phyloP scores from a whole-genome alignment of 2,113 vertebrate species.

The Bagarius yarrelli region DNA sequence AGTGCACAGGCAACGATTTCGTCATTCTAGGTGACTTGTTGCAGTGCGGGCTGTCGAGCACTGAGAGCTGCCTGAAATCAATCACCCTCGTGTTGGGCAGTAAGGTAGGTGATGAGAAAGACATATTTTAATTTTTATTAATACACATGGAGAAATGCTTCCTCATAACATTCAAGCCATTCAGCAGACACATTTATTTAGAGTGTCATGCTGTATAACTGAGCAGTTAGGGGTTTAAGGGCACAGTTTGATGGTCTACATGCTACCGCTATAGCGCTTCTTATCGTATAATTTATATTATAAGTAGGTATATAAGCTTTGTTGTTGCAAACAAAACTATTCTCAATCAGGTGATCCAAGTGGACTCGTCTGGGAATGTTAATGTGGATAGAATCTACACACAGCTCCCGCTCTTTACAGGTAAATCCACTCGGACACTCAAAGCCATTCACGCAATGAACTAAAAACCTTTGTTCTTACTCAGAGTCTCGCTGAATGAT shows the following conservation, averaged over 20 bases:
- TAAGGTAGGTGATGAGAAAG: constrained; percentile 67
- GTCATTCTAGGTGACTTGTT: constrained; percentile 80
- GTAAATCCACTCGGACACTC: constrained; percentile 61
- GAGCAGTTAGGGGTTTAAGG: too few species aligned
- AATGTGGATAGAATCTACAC: constrained; percentile 78
- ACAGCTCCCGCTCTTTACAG: constrained; percentile 80
- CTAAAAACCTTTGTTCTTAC: too few species aligned
- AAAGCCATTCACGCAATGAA: neutral
- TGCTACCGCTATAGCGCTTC: too few species aligned
- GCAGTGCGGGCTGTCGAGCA: constrained; percentile 78
- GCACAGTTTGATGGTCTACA: too few species aligned
- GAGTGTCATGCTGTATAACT: too few species aligned
- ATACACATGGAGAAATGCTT: too few species aligned
- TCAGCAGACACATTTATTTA: too few species aligned
- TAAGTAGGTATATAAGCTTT: neutral
- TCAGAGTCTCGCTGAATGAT: neutral
- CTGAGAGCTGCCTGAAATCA: constrained; percentile 81
- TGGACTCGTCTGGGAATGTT: constrained; percentile 76
- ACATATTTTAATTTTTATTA: neutral
- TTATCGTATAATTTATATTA: neutral
- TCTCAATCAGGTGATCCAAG: constrained; percentile 70
- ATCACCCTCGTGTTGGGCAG: constrained; percentile 72
- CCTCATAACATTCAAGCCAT: too few species aligned
- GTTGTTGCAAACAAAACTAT: neutral
- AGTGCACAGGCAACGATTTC: constrained; percentile 66